Conservation (phyloP, 37 sponge, comb jelly and placozoan species). For the Amphimedon queenslandica region DNA sequence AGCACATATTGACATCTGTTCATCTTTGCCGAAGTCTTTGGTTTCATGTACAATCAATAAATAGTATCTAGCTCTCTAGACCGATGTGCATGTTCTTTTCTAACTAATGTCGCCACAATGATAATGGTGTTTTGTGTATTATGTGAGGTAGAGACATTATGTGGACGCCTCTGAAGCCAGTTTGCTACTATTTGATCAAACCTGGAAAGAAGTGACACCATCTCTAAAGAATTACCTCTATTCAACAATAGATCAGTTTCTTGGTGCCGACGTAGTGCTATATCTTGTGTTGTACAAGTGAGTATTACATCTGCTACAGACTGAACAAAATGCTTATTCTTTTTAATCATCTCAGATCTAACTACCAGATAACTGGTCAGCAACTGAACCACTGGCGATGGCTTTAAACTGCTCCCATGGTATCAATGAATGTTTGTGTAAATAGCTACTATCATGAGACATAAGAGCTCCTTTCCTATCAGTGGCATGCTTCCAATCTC, state of each 20-base stretch:
- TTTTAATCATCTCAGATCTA: constrained; percentile 15
- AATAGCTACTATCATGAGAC: no score
- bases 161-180: no score
- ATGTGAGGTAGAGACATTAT: no score
- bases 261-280: constrained; percentile 57
- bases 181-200: constrained; percentile 60
- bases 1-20: constrained; percentile 53
- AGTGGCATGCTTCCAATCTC: no score
- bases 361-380: constrained; percentile 25
- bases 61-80: constrained; percentile 31
- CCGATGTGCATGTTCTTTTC: constrained; percentile 24
- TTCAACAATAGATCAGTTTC: constrained; percentile 54
- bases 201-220: constrained; percentile 37
- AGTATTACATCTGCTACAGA: constrained; percentile 28
- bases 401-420: constrained; percentile 20
- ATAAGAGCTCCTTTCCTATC: constrained; percentile 21
- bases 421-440: constrained; percentile 17
- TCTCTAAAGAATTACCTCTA: constrained; percentile 58
- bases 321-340: constrained; percentile 43
- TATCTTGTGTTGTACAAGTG: constrained; percentile 40
- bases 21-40: constrained; percentile 59
- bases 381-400: constrained; percentile 3
- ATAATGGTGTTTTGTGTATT: constrained; percentile 58
- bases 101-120: constrained; percentile 48
- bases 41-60: constrained; percentile 60